phyloP scores from a whole-genome alignment of 2,113 vertebrate genomes.

The Chaetops frenatus region DNA sequence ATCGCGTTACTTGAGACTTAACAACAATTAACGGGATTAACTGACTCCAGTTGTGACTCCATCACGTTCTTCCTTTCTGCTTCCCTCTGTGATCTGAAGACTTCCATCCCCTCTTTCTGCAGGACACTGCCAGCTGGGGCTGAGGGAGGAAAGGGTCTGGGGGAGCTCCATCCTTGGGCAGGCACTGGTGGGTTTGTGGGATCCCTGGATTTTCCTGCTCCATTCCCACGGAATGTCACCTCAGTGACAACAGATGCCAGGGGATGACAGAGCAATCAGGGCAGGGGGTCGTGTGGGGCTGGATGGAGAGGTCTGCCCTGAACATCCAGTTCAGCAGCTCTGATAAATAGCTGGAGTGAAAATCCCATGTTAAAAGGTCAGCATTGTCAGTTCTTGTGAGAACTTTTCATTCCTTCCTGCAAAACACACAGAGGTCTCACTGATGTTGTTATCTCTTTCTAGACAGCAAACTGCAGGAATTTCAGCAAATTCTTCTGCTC shows the following conservation, averaged over 20 bases:
- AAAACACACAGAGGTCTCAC: neutral
- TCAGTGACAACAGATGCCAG: fast-evolving
- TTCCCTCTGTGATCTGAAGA: neutral
- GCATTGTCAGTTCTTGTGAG: neutral
- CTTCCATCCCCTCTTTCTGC: neutral
- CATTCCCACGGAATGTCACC: neutral
- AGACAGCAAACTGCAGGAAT: neutral
- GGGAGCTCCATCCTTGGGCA: neutral
- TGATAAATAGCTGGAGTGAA: neutral
- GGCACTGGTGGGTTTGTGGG: neutral
- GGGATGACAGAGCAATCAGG: neutral
- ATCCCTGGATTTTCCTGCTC: neutral
- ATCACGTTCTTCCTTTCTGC: neutral
- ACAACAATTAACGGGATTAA: neutral
- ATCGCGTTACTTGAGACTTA: neutral
- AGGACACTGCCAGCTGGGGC: neutral
- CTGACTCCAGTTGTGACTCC: neutral
- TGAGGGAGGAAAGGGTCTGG: neutral
- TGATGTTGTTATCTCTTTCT: neutral
- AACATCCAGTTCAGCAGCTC: neutral
- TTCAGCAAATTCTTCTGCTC: neutral
- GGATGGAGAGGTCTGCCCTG: neutral
- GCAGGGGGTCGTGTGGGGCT: neutral
- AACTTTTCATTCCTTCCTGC: neutral
- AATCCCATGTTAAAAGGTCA: neutral